Evolutionary conservation across 2,888 invertebrate species (phyloP), one percentile per base, ranked within the genome.

Genomic region (Carabus problematicus): DNA sequence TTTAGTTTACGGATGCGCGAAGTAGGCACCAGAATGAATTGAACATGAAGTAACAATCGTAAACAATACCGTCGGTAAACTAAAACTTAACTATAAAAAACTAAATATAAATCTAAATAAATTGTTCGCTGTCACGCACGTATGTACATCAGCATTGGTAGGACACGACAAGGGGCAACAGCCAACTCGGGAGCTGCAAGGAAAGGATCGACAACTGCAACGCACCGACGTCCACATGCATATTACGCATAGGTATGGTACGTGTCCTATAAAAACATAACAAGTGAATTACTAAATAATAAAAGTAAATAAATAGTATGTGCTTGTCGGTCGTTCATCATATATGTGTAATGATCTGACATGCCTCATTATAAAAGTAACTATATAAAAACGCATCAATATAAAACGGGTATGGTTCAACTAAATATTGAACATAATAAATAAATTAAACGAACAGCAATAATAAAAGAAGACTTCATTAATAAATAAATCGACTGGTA

Each of bases 1-100:
- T 78, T 77, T 78, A 80, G 81, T 81, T 78, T 78, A 79, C 79
- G 79, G 78, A 78, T 79, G 81, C 81, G 79, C 80, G 74, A 79
- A 75, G 78, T 81, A 79, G 77, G 78, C 79, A 79, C 78, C 76
- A 79, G 78, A 72, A 76, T 78, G 67, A 67, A 77, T 77, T 79
- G 79, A 80, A 79, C 77, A 82, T 81, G 80, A 80, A 80, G 77
- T 81, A 81, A 80, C 79, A 76, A 42, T 77, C 72, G 71, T 70
- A 72, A 72, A 73, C 75, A 80, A 79, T 75, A 76, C 74, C 75
- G 73, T 75, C 76, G 78, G 76, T 16, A 78, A 78, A 76, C 76
- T 72, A 75, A 77, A 76, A 75, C 76, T 77, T 76, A 73, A 75
- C 72, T 75, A 75, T 75, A 72, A 72, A 72, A 62, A 54, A 56